Base-by-base conservation (phyloP, 1,140 invertebrate genomes). In the Thaumatotibia leucotreta region DNA sequence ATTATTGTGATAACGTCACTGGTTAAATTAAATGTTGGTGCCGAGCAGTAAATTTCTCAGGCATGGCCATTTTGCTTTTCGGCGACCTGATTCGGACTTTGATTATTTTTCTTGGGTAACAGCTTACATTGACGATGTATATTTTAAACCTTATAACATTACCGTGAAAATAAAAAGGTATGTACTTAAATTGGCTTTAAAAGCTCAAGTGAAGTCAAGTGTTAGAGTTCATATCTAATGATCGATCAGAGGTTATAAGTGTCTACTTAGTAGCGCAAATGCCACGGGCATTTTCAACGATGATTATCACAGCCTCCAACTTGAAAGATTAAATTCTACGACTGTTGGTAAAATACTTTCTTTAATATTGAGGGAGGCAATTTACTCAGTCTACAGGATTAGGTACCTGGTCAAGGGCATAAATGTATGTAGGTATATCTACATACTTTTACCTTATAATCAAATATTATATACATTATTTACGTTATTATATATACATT, bases 1-100 rank as follows among this genome's bases (percentile, higher is more conserved):
- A 58, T 65, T 71, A 77, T 70, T 77, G 62, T 69, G 65, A 54
- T 63, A 39, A 58, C 64, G 50, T 66, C 24, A 58, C 52, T 58
- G 52, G 49, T 52, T 58, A 27, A 58, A 58, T 58, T 58, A 27
- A 58, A 58, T 58, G 52, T 58, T 58, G 73, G 52, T 2, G 10
- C 10, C 39, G 39, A 14, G 14, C 17, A 45, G 35, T 39, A 39
- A 39, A 14, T 39, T 39, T 39, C 35, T 39, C 1, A 39, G 35
- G 35, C 35, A 39, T n/a, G 35, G 10, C 35, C 35, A n/a, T 39
- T 39, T 14, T 39, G n/a, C n/a, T 39, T 39, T 39, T n/a, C 35
- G 14, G n/a, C 0, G 35, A 39, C 10, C 32, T 39, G 35, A n/a
- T 39, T 33, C 32, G 10, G 32, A 33, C 32, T 33, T 33, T n/a